These are phyloP conservation scores for Calyptomena viridis DNA, from an alignment of 2,113 vertebrate genomes.

Conservation along the genomic window DNA sequence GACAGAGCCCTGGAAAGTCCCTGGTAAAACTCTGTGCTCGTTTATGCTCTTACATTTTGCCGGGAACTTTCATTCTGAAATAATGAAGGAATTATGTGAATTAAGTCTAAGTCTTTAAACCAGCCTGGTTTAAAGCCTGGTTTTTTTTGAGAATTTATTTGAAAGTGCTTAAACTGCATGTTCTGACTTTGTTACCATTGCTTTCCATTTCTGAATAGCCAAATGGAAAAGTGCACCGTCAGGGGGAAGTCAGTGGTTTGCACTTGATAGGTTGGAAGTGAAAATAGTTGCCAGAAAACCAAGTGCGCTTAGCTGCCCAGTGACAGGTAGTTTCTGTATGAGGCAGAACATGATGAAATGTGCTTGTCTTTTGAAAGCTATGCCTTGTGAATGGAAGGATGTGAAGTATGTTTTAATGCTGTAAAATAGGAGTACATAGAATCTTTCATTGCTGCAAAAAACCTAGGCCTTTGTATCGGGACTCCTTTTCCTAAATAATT, in stretches of 20 bases:
- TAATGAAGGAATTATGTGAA: neutral
- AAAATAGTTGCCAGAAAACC: neutral
- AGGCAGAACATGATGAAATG: neutral
- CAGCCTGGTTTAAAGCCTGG: too few species aligned
- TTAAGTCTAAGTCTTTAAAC: neutral
- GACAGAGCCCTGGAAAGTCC: constrained; percentile 26
- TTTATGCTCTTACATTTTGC: neutral
- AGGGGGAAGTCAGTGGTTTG: neutral
- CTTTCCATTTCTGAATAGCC: neutral
- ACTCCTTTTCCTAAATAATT: neutral
- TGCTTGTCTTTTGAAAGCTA: neutral
- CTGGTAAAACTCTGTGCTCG: neutral
- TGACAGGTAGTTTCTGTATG: neutral
- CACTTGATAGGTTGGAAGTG: neutral
- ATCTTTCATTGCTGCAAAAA: neutral
- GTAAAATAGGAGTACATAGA: neutral
- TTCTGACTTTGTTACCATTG: neutral
- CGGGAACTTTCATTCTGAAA: neutral
- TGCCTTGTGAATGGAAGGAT: neutral
- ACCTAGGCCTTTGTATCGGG: neutral
- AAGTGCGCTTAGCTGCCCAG: neutral
- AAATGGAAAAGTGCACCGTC: neutral
- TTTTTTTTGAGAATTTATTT: neutral
- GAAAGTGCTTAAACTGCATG: neutral
- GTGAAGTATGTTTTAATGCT: neutral